Conservation (phyloP, 2,797 vertebrate genomes). For the Gymnoscopelus braueri region DNA sequence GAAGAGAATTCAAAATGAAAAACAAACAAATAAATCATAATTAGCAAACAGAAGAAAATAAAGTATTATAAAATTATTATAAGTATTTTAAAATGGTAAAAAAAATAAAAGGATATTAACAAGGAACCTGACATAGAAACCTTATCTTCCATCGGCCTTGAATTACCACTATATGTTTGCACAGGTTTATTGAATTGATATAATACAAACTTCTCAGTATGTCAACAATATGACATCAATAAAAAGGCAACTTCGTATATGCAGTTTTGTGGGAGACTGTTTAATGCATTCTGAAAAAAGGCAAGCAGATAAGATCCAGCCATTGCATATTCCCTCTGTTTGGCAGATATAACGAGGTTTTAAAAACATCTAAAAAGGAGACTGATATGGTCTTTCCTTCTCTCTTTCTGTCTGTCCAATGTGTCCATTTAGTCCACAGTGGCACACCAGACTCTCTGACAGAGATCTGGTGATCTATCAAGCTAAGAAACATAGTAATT, state of each 20-base stretch:
- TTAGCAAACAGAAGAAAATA: conserved; percentile 37
- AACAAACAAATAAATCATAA: conserved; percentile 26
- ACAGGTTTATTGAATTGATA: background rate
- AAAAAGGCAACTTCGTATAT: conserved; percentile 40
- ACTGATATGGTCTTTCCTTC: background rate
- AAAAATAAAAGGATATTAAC: background rate
- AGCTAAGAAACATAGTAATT: conserved; percentile 32
- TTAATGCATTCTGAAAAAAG: conserved; percentile 64
- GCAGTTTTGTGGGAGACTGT: conserved; percentile 43
- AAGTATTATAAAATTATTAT: conserved; percentile 38
- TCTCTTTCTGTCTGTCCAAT: background rate
- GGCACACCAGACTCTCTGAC: background rate
- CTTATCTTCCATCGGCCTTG: background rate
- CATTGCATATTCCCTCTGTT: conserved; percentile 10
- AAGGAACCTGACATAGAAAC: background rate
- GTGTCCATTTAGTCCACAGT: conserved; percentile 9
- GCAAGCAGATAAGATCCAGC: conserved; percentile 37
- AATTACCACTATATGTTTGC: background rate
- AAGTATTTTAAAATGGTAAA: conserved; percentile 22
- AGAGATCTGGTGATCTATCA: conserved; percentile 21
- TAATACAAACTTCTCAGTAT: conserved; percentile 5
- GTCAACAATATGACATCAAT: conserved; percentile 7
- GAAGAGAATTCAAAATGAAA: conserved; percentile 14
- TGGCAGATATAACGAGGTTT: conserved; percentile 24
- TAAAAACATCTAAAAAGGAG: conserved; percentile 28